phyloP scores from a whole-genome alignment of 2,888 invertebrate species.

The Spilosoma lubricipeda region DNA sequence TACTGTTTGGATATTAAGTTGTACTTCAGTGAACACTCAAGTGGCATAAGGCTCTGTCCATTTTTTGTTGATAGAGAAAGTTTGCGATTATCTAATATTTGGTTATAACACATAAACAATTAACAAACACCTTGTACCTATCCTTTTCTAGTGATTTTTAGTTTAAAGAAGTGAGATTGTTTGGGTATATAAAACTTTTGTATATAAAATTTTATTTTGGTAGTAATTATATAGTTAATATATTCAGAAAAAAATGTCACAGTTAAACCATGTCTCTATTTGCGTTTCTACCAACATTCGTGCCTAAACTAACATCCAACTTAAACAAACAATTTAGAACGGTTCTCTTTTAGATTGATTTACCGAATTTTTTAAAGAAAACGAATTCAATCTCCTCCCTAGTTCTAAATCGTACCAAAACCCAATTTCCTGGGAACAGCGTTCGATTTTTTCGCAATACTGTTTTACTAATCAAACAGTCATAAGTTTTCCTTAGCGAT shows the following conservation, averaged over 20 bases:
- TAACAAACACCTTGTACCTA: too few relatives aligned
- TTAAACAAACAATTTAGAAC: conserved; percentile 11
- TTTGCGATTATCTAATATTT: not conserved
- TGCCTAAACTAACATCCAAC: conserved; percentile 2
- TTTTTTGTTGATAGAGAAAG: not conserved
- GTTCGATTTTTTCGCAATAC: conserved; percentile 35
- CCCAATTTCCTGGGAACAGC: conserved; percentile 47
- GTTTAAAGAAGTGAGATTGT: too few relatives aligned
- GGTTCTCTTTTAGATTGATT: conserved; percentile 33
- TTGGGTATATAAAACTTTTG: too few relatives aligned
- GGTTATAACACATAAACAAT: too few relatives aligned
- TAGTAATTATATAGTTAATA: too few relatives aligned
- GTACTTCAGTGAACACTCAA: not conserved
- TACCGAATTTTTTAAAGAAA: conserved; percentile 37
- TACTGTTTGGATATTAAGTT: conserved; percentile 4
- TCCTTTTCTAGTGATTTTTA: too few relatives aligned
- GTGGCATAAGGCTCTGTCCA: not conserved
- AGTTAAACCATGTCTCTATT: not conserved
- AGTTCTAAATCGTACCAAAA: conserved; percentile 43
- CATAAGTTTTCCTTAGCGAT: conserved; percentile 31
- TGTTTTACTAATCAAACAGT: conserved; percentile 40
- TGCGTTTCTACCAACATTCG: not conserved
- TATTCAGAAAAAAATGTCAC: too few relatives aligned
- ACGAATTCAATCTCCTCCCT: conserved; percentile 21
- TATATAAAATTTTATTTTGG: too few relatives aligned